These are phyloP conservation scores for Gasteruption jaculator DNA, from an alignment of 2,888 invertebrate genomes.

Conservation along the genomic window DNA sequence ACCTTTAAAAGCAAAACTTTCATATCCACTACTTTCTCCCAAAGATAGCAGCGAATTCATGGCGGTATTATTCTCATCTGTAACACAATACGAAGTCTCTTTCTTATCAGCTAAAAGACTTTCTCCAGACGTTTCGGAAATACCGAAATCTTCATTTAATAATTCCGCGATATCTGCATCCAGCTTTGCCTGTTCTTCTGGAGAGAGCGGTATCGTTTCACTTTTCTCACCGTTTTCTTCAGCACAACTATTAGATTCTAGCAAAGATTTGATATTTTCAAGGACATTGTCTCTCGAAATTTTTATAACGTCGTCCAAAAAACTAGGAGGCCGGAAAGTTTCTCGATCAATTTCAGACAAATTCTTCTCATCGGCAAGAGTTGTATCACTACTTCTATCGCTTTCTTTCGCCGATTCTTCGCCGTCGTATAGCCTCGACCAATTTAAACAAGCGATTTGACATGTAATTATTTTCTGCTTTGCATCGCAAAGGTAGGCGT, in stretches of 20 bases:
- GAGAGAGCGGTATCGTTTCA: constrained; percentile 24
- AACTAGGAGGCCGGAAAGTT: constrained; percentile 25
- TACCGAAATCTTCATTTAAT: constrained; percentile 37
- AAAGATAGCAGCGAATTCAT: constrained; percentile 65
- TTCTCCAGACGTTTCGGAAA: constrained; percentile 20
- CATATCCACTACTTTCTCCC: constrained; percentile 76
- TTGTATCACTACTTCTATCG: constrained; percentile 38
- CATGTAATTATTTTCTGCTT: constrained; percentile 72
- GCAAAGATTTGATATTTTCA: constrained; percentile 36
- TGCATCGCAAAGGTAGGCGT: constrained; percentile 84
- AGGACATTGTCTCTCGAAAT: constrained; percentile 34
- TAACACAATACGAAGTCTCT: constrained; percentile 26
- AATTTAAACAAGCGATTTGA: constrained; percentile 68
- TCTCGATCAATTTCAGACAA: constrained; percentile 28
- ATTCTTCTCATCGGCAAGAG: constrained; percentile 33
- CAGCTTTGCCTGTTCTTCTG: constrained; percentile 38
- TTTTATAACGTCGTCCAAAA: constrained; percentile 21
- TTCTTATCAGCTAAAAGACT: constrained; percentile 22
- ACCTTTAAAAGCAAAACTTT: constrained; percentile 59
- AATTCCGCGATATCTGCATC: constrained; percentile 46
- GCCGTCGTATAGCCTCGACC: constrained; percentile 78
- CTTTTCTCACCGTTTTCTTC: constrained; percentile 13
- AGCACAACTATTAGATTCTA: constrained; percentile 28
- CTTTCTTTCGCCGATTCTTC: constrained; percentile 51
- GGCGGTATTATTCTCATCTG: constrained; percentile 39